These are phyloP conservation scores for Oreochromis spilurus DNA, from an alignment of 2,113 vertebrate species.

Conservation along the genomic window DNA sequence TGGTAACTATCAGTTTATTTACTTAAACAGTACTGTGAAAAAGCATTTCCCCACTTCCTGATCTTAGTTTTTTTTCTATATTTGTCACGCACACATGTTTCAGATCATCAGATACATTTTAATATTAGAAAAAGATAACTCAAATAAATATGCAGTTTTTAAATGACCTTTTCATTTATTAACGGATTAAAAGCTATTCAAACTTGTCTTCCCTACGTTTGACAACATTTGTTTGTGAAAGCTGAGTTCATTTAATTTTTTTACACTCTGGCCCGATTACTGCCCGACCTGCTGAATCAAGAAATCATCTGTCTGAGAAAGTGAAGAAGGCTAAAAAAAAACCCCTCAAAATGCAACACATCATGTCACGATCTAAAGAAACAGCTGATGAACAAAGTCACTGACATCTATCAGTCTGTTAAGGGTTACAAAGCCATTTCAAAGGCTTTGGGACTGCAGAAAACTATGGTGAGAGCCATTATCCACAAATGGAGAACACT, in stretches of 20 bases:
- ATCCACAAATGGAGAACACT: too few relatives aligned
- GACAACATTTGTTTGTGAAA: neutral
- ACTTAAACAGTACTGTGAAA: neutral
- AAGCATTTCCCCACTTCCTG: neutral
- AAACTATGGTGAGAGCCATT: too few relatives aligned
- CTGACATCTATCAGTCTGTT: neutral
- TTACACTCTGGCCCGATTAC: neutral
- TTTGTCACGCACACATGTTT: neutral
- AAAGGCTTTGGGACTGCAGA: neutral
- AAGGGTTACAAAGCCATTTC: neutral
- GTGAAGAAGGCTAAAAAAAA: neutral
- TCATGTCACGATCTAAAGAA: neutral
- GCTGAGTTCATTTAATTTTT: neutral
- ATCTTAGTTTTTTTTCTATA: neutral
- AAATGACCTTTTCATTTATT: neutral
- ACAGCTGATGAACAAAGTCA: neutral
- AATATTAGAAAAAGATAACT: neutral
- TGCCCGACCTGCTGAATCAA: neutral
- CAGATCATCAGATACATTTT: neutral
- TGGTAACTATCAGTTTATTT: constrained; percentile 72
- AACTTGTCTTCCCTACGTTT: neutral
- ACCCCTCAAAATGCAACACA: neutral
- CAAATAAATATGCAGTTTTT: neutral
- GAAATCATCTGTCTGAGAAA: neutral
- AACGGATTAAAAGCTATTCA: neutral